Percentiles rank a stretch among this genome's conserved stretches.
Evolutionary conservation across 2,888 invertebrate genomes (phyloP).

Genomic region (Sphaeridia pumilis): DNA sequence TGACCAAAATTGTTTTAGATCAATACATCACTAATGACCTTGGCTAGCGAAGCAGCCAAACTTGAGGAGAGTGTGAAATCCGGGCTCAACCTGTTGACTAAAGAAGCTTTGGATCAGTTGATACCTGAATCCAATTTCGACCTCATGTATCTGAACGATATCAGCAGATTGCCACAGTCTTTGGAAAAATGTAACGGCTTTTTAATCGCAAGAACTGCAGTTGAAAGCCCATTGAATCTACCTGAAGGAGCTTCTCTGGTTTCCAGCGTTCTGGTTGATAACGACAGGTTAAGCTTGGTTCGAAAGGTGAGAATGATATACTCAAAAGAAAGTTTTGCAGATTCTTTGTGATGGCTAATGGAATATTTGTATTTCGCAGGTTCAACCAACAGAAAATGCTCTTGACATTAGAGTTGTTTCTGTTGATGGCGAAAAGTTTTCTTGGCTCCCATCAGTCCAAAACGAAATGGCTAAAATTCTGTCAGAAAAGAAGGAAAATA

Average conservation of each 20-base stretch:
- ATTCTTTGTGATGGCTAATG: too few species aligned
- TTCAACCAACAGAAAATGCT: neutral
- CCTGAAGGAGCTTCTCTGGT: neutral
- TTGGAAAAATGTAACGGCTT: neutral
- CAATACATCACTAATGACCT: neutral
- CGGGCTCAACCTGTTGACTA: neutral
- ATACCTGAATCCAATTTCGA: neutral
- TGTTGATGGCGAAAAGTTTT: constrained; percentile 55
- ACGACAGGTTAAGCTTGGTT: neutral
- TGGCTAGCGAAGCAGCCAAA: neutral
- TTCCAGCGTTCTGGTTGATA: neutral
- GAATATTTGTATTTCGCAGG: too few species aligned
- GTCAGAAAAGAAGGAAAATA: constrained; percentile 47
- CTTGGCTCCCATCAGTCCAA: constrained; percentile 72
- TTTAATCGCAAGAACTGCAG: neutral
- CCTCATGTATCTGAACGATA: neutral
- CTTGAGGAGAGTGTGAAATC: neutral
- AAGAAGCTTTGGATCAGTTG: neutral
- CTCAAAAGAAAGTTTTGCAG: neutral
- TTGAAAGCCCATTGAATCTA: neutral
- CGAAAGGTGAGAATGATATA: neutral
- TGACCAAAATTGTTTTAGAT: neutral
- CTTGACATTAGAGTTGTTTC: constrained; percentile 41
- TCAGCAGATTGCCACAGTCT: neutral
- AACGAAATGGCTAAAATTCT: constrained; percentile 48